Conservation (phyloP, 2,888 invertebrate genomes). For the Acanthopleura granulata region DNA sequence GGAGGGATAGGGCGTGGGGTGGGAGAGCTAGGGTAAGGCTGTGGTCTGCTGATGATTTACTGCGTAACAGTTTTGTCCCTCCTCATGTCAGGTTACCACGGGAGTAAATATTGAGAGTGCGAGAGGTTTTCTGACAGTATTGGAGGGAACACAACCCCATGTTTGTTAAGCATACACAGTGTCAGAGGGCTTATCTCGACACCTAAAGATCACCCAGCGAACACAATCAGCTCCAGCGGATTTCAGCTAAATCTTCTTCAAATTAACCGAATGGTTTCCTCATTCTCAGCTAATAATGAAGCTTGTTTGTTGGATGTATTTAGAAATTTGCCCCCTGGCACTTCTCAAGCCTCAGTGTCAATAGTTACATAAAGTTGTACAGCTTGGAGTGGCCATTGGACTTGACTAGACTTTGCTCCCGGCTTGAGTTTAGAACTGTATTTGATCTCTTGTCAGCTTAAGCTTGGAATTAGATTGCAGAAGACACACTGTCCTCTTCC, state of each 20-base stretch:
- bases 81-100: too few relatives aligned
- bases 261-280: slow-evolving; percentile 8
- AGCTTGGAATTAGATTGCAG: neutral
- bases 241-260: slow-evolving; percentile 14
- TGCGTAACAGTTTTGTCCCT: too few relatives aligned
- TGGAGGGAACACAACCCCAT: neutral
- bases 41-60: too few relatives aligned
- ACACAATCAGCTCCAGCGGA: slow-evolving; percentile 1
- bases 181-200: neutral
- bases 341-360: neutral
- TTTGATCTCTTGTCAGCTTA: neutral
- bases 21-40: too few relatives aligned
- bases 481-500: neutral
- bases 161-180: neutral
- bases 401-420: neutral
- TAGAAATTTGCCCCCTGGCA: slow-evolving; percentile 13
- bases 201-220: slow-evolving; percentile 2
- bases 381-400: neutral
- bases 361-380: slow-evolving; percentile 15
- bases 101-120: too few relatives aligned
- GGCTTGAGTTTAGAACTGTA: too few relatives aligned
- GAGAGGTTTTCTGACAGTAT: neutral
- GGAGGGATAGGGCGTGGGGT: too few relatives aligned
- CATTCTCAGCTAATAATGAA: slow-evolving; percentile 14
- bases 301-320: slow-evolving; percentile 14